Evolutionary conservation across 1,140 invertebrate genomes (phyloP).

Genomic region (Drosophila rhopaloa): DNA sequence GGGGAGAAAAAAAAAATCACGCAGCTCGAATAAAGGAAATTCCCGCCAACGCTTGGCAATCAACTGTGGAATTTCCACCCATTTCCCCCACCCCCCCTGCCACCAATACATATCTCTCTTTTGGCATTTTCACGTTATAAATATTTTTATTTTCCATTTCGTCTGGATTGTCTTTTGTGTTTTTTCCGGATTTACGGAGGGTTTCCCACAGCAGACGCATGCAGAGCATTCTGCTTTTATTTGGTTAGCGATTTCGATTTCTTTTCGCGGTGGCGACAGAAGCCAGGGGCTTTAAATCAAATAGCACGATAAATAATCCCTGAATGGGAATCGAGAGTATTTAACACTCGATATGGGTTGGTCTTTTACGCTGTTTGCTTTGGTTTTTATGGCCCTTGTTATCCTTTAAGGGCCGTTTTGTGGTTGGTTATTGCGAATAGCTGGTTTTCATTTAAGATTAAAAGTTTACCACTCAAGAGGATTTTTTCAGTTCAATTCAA

Average conservation of each 20-base stretch:
- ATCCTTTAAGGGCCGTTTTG: conserved; percentile 23
- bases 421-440: background rate
- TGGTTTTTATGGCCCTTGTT: conserved; percentile 61
- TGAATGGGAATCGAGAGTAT: conserved; percentile 18
- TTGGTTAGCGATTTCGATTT: conserved; percentile 64
- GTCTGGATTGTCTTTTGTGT: conserved; percentile 56
- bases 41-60: conserved; percentile 59
- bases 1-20: conserved; percentile 37
- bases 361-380: conserved; percentile 31
- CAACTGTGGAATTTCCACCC: conserved; percentile 53
- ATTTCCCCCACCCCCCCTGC: conserved; percentile 1
- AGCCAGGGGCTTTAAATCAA: conserved; percentile 66
- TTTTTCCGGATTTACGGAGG: conserved; percentile 16
- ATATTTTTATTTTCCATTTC: conserved; percentile 80
- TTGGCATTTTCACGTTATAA: conserved; percentile 79
- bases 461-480: background rate
- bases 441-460: conserved; percentile 37
- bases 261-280: conserved; percentile 41
- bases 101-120: conserved; percentile 15
- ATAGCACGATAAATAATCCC: conserved; percentile 61
- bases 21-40: conserved; percentile 40
- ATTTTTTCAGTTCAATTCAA: background rate
- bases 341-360: conserved; percentile 27
- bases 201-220: conserved; percentile 45
- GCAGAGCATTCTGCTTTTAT: conserved; percentile 35